These are phyloP conservation scores for Salvator merianae DNA, from an alignment of 2,113 vertebrate genomes.

Conservation along the genomic window DNA sequence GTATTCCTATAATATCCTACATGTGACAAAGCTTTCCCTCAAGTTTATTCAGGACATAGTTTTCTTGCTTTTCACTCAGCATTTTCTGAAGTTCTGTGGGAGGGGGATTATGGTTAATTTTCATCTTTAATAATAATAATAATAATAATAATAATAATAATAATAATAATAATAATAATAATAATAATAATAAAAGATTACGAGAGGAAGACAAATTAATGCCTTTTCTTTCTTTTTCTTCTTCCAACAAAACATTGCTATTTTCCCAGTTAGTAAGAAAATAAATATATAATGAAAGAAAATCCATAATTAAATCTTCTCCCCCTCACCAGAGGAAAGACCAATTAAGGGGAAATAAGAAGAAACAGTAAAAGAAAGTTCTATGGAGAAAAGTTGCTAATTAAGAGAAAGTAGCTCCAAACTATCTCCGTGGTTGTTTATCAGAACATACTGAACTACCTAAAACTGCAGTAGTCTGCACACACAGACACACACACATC, in stretches of 20 bases:
- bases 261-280: neutral
- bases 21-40: too few species aligned
- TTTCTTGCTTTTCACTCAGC: neutral
- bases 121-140: too few species aligned
- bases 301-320: neutral
- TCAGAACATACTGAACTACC: neutral
- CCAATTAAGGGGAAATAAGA: too few species aligned
- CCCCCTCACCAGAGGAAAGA: neutral
- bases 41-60: too few species aligned
- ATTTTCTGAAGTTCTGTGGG: neutral
- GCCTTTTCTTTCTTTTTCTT: neutral
- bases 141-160: too few species aligned
- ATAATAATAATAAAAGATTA: too few species aligned
- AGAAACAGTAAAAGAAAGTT: too few species aligned
- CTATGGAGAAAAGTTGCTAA: neutral
- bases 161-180: too few species aligned
- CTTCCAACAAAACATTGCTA: neutral
- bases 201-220: neutral
- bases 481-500: neutral
- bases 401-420: neutral
- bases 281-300: neutral
- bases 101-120: neutral
- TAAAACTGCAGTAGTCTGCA: neutral
- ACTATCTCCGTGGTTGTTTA: neutral
- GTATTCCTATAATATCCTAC: too few species aligned